phyloP scores from a whole-genome alignment of 2,797 vertebrate genomes.

The Pyrocephalus nanus region DNA sequence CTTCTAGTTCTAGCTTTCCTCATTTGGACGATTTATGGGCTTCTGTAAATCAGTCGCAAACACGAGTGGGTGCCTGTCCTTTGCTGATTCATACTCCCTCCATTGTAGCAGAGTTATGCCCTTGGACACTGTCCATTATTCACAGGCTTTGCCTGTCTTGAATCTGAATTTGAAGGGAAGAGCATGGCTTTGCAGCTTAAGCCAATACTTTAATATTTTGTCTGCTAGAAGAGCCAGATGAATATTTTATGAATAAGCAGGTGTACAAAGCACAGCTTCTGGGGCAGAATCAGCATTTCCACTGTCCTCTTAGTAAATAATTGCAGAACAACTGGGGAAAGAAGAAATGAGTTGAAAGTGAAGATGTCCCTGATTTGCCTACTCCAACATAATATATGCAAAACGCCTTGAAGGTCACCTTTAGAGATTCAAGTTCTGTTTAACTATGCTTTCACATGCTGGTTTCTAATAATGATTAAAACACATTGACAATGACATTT shows the following conservation, averaged over 20 bases:
- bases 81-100: slow-evolving; percentile 51
- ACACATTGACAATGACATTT: slow-evolving; percentile 12
- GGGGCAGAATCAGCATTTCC: neutral
- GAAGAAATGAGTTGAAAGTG: neutral
- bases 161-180: slow-evolving; percentile 7
- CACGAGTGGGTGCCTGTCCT: neutral
- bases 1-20: slow-evolving; percentile 38
- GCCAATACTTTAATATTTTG: neutral
- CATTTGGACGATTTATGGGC: slow-evolving; percentile 26
- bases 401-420: slow-evolving; percentile 20
- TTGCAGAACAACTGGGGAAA: neutral
- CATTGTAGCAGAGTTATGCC: neutral
- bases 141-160: neutral
- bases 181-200: neutral
- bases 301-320: neutral
- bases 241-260: slow-evolving; percentile 1
- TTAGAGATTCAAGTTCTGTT: neutral
- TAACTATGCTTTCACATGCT: neutral
- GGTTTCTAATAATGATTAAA: slow-evolving; percentile 44
- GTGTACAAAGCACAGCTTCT: neutral
- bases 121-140: neutral
- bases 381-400: neutral
- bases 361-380: neutral
- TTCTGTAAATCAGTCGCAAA: slow-evolving; percentile 9
- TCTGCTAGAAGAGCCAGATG: neutral